Percentiles rank a stretch among this genome's conserved stretches.
Conservation (phyloP, 2,113 vertebrate species). For the Mastomys natalensis region DNA sequence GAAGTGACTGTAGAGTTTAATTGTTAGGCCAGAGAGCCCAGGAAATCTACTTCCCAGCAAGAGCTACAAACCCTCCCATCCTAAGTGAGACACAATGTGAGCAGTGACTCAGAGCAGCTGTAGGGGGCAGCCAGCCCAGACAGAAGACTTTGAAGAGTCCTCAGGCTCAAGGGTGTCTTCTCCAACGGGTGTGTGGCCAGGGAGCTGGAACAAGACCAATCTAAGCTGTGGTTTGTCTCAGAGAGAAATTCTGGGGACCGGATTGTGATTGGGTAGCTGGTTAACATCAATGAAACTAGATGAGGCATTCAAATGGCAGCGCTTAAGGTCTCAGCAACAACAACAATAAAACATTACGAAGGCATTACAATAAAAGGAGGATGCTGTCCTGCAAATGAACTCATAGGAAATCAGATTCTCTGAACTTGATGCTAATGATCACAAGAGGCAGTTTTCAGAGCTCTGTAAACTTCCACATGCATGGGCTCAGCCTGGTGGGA, state of each 20-base stretch:
- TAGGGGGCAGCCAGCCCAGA: neutral
- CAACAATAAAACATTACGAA: neutral
- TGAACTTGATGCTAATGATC: slow-evolving; percentile 38
- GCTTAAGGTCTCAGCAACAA: slow-evolving; percentile 36
- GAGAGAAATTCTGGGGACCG: slow-evolving; percentile 29
- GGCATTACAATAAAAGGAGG: neutral
- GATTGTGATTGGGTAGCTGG: neutral
- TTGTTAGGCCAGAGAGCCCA: neutral
- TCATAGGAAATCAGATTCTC: slow-evolving; percentile 65
- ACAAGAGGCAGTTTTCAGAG: slow-evolving; percentile 38
- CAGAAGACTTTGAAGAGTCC: slow-evolving; percentile 36
- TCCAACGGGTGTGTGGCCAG: neutral
- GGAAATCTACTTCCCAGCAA: slow-evolving; percentile 29
- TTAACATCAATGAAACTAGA: slow-evolving; percentile 33
- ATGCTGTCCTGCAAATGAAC: slow-evolving; percentile 60
- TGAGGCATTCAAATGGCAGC: slow-evolving; percentile 6
- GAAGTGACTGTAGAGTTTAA: neutral
- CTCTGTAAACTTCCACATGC: neutral
- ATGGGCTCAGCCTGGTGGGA: neutral
- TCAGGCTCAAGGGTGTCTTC: neutral
- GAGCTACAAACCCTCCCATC: neutral
- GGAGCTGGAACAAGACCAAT: neutral
- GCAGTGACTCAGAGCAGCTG: slow-evolving; percentile 59
- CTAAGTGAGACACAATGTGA: slow-evolving; percentile 44
- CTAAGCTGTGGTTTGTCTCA: slow-evolving; percentile 11